Evolutionary conservation across 64 coral and sea anemone species (phyloP), one percentile per base, ranked within the genome.

Genomic region (Pocillopora damicornis): DNA sequence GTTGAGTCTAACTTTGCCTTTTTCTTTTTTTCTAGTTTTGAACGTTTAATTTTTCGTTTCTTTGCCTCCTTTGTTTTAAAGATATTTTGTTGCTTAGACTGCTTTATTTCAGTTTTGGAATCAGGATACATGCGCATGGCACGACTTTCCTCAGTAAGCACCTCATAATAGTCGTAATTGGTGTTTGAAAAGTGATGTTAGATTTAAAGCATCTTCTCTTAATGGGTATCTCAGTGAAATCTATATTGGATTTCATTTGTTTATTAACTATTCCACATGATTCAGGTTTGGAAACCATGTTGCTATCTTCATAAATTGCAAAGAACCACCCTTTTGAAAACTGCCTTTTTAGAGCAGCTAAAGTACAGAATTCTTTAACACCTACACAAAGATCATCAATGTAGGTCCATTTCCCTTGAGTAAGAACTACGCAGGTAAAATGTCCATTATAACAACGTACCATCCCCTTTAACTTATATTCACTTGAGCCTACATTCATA

Each of bases 301-400:
- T 78, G 76, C 16, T 78, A 58, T 58, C 76, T 78, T 78, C 76
- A 78, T 59, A 78, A 58, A 78, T 78, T 78, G 45, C 23, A 59
- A 78, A 78, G 45, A 78, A 78, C 76, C 76, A 78, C 45, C 76
- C 76, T 78, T 78, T 37, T 20, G 18, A 22, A 16, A 78, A 78
- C 51, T 78, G 76, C 59, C 23, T 78, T 78, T 37, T 78, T 8
- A 78, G 45, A 58, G 51, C 76, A 86, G 82, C 82, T 26, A 83
- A 65, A 63, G 37, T 83, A 25, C 81, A 17, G 72, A 86, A 87
- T 56, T 91, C 60, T 57, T 91, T 86, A 59, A 91, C 74, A 86
- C 42, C 58, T 73, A 38, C 20, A 86, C 73, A 86, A 22, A 91
- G 38, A 66, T 91, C 90, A 91, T 91, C 82, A 35, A 91, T 65